A percentile compares a stretch with the other conserved stretches of the same genome.
These are phyloP conservation scores for Metalampra italica DNA, from an alignment of 2,888 invertebrate genomes.

Conservation along the genomic window DNA sequence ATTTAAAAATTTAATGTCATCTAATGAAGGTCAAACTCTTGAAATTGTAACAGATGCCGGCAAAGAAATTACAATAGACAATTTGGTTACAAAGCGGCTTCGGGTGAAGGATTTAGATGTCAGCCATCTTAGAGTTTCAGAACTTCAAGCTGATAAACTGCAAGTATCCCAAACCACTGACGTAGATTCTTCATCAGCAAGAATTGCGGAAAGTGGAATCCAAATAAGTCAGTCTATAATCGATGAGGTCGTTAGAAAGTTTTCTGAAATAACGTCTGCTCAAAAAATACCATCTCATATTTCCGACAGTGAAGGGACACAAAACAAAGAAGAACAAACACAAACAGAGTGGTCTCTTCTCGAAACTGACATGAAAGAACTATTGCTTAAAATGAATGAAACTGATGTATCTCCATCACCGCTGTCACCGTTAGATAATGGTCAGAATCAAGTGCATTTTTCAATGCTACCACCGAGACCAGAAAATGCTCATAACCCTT, in stretches of 20 bases:
- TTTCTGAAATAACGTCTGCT: conserved; percentile 64
- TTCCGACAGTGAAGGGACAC: conserved; percentile 31
- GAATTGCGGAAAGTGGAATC: conserved; percentile 82
- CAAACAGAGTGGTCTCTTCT: conserved; percentile 48
- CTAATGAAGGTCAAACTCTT: conserved; percentile 44
- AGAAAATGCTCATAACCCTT: conserved; percentile 36
- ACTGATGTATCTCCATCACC: conserved; percentile 5
- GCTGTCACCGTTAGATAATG: conserved; percentile 1
- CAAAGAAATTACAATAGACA: conserved; percentile 64
- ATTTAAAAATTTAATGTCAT: conserved; percentile 29
- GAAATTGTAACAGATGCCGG: conserved; percentile 51
- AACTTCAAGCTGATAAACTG: conserved; percentile 88
- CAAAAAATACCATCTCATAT: conserved; percentile 21
- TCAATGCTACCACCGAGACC: conserved; percentile 28
- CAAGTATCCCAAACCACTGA: conserved; percentile 87
- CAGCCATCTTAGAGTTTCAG: conserved; percentile 86
- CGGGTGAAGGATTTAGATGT: conserved; percentile 88
- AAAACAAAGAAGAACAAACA: conserved; percentile 62
- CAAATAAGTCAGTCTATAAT: conserved; percentile 84
- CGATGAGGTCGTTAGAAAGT: conserved; percentile 81
- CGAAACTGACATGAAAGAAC: conserved; percentile 23
- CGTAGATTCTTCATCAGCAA: conserved; percentile 83
- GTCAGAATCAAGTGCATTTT: conserved; percentile 20
- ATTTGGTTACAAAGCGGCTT: conserved; percentile 79
- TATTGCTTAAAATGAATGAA: conserved; percentile 14